Conservation (phyloP, 2,113 vertebrate genomes). For the Pseudopodoces humilis region DNA sequence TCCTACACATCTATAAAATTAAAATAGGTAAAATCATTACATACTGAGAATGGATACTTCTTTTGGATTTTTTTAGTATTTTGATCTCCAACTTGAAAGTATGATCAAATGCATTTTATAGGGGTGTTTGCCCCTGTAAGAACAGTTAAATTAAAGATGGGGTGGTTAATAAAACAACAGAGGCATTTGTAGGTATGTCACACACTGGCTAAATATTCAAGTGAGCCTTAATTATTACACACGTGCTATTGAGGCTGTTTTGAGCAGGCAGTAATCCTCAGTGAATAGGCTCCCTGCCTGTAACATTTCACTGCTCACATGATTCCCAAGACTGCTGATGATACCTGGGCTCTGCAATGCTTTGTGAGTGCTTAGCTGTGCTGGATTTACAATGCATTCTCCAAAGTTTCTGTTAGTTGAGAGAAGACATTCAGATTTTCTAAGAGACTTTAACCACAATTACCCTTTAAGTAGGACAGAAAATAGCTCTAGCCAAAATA, state of each 20-base stretch:
- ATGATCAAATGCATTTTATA: not conserved
- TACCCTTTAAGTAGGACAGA: not conserved
- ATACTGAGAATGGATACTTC: not conserved
- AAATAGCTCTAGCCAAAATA: not conserved
- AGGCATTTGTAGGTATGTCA: not conserved
- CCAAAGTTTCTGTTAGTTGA: not conserved
- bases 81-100: not conserved
- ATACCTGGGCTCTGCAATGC: not conserved
- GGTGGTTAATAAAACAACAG: not conserved
- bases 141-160: not conserved
- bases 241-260: not conserved
- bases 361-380: not conserved
- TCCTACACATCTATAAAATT: not conserved
- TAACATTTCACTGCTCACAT: not conserved
- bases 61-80: not conserved
- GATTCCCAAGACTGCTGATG: not conserved
- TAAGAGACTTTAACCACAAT: not conserved
- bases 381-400: not conserved
- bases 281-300: not conserved
- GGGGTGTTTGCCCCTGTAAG: not conserved
- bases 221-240: not conserved
- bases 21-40: not conserved
- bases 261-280: not conserved
- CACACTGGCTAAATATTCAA: not conserved
- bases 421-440: not conserved